Percentiles rank a stretch among this genome's conserved stretches.
phyloP scores from a whole-genome alignment of 2,113 vertebrate species.

The Microcebus lehilahytsara region DNA sequence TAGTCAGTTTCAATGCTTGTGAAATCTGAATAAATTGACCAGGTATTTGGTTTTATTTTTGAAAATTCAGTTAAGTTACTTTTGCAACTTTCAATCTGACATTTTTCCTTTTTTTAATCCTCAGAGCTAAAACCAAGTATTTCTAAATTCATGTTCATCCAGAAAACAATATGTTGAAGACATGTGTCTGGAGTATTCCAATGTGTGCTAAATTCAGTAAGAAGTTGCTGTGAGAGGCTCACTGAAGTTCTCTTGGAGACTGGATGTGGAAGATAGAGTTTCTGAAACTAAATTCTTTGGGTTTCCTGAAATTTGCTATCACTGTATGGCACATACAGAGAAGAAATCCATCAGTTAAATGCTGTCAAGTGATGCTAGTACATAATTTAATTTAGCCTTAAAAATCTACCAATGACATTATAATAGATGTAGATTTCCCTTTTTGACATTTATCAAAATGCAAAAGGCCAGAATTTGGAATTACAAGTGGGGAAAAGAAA shows the following conservation, averaged over 20 bases:
- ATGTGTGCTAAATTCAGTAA: neutral
- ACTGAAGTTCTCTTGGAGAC: neutral
- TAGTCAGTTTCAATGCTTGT: neutral
- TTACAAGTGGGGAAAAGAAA: conserved; percentile 67
- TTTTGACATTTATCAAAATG: conserved; percentile 54
- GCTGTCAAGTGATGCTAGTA: neutral
- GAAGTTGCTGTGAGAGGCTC: neutral
- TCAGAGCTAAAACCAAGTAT: neutral
- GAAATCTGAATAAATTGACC: neutral
- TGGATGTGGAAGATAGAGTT: neutral
- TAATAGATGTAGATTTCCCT: neutral
- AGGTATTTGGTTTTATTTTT: conserved; percentile 29
- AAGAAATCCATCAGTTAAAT: neutral
- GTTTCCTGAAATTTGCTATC: neutral
- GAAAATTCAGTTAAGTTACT: neutral
- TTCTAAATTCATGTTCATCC: neutral
- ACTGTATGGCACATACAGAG: neutral
- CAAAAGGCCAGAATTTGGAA: conserved; percentile 51
- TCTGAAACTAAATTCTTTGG: conserved; percentile 49
- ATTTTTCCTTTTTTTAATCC: neutral
- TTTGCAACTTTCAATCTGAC: neutral
- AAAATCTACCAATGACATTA: neutral
- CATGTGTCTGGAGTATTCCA: neutral
- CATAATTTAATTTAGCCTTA: neutral
- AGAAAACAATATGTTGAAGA: neutral